phyloP scores from a whole-genome alignment of 1,140 invertebrate genomes.

The Drosophila busckii region DNA sequence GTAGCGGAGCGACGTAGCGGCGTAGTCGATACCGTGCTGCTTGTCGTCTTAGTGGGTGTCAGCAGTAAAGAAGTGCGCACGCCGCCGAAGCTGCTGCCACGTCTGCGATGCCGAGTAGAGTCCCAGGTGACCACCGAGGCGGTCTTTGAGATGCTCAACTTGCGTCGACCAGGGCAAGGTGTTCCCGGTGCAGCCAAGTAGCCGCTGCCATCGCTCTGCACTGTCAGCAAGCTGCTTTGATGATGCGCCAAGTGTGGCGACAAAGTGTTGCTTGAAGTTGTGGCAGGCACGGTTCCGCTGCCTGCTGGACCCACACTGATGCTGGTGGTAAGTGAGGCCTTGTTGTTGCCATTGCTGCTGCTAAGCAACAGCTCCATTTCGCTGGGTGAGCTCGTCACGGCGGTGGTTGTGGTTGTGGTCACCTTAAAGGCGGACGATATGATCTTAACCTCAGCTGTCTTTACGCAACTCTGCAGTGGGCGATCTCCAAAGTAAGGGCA shows the following conservation, averaged over 20 bases:
- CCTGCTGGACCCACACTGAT: constrained; percentile 32
- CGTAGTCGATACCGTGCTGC: constrained; percentile 72
- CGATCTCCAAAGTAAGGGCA: constrained; percentile 88
- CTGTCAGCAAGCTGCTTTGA: constrained; percentile 40
- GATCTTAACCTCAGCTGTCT: constrained; percentile 81
- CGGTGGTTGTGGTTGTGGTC: constrained; percentile 49
- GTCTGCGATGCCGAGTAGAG: constrained; percentile 79
- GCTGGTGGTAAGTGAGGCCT: constrained; percentile 38
- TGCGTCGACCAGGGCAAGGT: constrained; percentile 52
- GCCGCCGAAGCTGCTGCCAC: constrained; percentile 82
- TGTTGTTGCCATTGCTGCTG: constrained; percentile 33
- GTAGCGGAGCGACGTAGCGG: constrained; percentile 81
- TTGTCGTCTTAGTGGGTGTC: constrained; percentile 73
- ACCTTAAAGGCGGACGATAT: constrained; percentile 78
- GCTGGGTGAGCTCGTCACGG: constrained; percentile 61
- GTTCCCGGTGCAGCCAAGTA: constrained; percentile 55
- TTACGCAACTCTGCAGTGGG: constrained; percentile 77
- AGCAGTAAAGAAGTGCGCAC: constrained; percentile 80
- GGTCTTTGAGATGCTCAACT: constrained; percentile 74
- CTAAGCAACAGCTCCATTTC: constrained; percentile 64
- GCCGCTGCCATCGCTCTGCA: constrained; percentile 46
- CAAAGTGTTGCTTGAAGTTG: constrained; percentile 27
- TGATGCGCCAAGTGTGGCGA: constrained; percentile 41
- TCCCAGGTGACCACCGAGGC: constrained; percentile 83
- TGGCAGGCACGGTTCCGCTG: neutral